phyloP scores from a whole-genome alignment of 2,888 invertebrate genomes.

The Platycheirus rosarum region DNA sequence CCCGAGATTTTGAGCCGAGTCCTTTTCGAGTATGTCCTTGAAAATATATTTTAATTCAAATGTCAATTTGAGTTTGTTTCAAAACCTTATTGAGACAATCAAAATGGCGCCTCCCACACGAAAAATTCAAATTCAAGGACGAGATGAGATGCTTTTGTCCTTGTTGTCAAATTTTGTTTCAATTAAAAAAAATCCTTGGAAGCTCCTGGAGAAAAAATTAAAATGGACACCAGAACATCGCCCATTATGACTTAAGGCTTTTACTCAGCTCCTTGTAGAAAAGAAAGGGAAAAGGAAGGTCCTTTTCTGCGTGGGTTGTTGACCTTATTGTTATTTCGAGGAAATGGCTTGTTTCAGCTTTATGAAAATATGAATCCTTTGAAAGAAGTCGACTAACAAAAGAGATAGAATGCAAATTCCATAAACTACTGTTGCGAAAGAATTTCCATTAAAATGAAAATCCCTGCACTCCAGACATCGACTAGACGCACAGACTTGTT shows the following conservation, averaged over 20 bases:
- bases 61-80: neutral
- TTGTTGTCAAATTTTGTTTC: constrained; percentile 43
- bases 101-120: constrained; percentile 19
- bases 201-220: constrained; percentile 48
- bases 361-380: constrained; percentile 14
- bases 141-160: constrained; percentile 3
- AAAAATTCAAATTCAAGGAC: constrained; percentile 50
- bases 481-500: constrained; percentile 31
- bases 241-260: neutral
- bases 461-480: constrained; percentile 19
- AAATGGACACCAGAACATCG: constrained; percentile 4
- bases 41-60: constrained; percentile 23
- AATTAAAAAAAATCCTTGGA: constrained; percentile 54
- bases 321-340: constrained; percentile 21
- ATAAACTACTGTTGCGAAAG: constrained; percentile 35
- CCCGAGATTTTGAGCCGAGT: neutral
- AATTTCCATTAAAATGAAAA: constrained; percentile 45
- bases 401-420: constrained; percentile 29
- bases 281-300: neutral
- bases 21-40: constrained; percentile 29
- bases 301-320: constrained; percentile 21
- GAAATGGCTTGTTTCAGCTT: neutral
- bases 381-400: constrained; percentile 27
- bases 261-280: too few species aligned
- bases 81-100: neutral